These are phyloP conservation scores for Falcunculus frontatus DNA, from an alignment of 2,113 vertebrate genomes.

Conservation along the genomic window DNA sequence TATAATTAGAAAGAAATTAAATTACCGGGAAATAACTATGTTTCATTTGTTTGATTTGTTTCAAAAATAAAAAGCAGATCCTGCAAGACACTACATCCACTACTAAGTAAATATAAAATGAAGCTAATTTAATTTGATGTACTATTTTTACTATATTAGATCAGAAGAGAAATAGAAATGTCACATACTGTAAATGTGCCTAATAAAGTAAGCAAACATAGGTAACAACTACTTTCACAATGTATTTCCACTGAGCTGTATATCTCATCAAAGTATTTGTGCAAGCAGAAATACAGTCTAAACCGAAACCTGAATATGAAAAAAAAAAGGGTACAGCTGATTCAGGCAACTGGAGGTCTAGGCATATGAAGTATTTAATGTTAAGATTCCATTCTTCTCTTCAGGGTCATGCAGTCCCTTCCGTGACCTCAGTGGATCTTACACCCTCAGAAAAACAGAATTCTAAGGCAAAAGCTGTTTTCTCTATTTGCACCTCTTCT, in stretches of 20 bases:
- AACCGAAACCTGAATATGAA: neutral
- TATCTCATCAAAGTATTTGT: neutral
- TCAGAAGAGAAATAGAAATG: neutral
- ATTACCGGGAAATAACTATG: neutral
- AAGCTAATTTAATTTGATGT: conserved; percentile 21
- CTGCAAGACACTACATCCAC: neutral
- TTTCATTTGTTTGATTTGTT: conserved; percentile 8
- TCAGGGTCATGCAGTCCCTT: neutral
- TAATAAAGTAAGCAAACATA: conserved; percentile 20
- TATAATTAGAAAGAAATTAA: neutral
- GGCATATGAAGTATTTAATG: neutral
- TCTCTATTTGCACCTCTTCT: neutral
- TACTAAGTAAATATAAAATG: neutral
- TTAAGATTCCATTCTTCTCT: neutral
- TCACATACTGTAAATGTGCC: neutral
- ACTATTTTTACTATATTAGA: conserved; percentile 28
- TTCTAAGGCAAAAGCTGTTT: neutral
- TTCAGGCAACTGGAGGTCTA: neutral
- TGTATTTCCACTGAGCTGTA: neutral
- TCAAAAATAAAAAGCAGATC: conserved; percentile 20
- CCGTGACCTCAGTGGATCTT: neutral
- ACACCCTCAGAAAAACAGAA: neutral
- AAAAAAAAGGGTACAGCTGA: neutral
- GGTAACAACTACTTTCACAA: neutral
- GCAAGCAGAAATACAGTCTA: neutral